Percentiles rank a stretch among this genome's conserved stretches.
Evolutionary conservation across 2,888 invertebrate species (phyloP).

Genomic region (Loripinus fragilis): DNA sequence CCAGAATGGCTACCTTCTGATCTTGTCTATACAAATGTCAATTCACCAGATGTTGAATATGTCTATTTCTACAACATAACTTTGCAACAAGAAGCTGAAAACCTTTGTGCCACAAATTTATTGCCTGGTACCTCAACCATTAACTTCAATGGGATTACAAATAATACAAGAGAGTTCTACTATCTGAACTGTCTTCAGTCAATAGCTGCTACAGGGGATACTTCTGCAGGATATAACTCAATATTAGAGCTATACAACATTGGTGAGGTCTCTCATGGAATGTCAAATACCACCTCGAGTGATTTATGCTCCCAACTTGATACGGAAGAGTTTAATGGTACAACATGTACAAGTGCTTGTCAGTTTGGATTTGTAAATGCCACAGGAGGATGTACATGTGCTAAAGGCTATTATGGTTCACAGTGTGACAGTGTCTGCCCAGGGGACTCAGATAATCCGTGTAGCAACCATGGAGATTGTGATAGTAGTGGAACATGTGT

Average conservation of each 20-base stretch:
- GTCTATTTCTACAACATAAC: slow-evolving; percentile 50
- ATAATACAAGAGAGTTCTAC: slow-evolving; percentile 43
- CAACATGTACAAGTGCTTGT: slow-evolving; percentile 62
- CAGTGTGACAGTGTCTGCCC: slow-evolving; percentile 64
- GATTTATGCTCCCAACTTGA: slow-evolving; percentile 37
- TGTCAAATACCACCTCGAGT: slow-evolving; percentile 21
- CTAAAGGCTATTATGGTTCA: slow-evolving; percentile 62
- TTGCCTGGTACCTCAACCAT: neutral
- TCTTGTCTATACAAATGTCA: slow-evolving; percentile 43
- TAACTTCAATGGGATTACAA: slow-evolving; percentile 29
- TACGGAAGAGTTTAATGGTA: slow-evolving; percentile 35
- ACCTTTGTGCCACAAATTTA: slow-evolving; percentile 37
- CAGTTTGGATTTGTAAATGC: slow-evolving; percentile 51
- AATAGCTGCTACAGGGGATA: slow-evolving; percentile 34
- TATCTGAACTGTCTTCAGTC: slow-evolving; percentile 48
- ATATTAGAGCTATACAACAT: slow-evolving; percentile 50
- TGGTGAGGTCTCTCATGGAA: slow-evolving; percentile 49
- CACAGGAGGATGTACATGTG: slow-evolving; percentile 61
- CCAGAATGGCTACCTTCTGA: slow-evolving; percentile 71
- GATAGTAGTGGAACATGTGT: slow-evolving; percentile 58
- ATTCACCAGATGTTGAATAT: slow-evolving; percentile 39
- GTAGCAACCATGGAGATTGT: slow-evolving; percentile 67
- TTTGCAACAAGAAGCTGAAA: slow-evolving; percentile 33
- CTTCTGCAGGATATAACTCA: slow-evolving; percentile 49
- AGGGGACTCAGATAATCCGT: slow-evolving; percentile 65